A percentile compares a stretch with the other conserved stretches of the same genome.
Evolutionary conservation across 2,888 invertebrate genomes (phyloP).

Genomic region (Hipparchia sbordonii): DNA sequence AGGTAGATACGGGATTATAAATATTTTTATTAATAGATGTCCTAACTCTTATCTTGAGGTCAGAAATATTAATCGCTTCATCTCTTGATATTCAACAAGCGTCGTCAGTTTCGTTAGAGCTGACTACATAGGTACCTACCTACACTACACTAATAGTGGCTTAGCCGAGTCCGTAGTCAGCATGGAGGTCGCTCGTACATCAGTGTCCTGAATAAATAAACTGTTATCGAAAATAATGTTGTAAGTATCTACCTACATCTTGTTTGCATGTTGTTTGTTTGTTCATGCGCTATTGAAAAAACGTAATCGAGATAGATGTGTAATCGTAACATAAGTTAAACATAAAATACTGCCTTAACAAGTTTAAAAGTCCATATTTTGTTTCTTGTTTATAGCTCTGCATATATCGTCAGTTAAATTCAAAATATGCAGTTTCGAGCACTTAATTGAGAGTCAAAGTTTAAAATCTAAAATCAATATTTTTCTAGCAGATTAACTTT

Average conservation of each 20-base stretch:
- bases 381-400: too few species aligned
- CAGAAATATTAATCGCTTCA: constrained; percentile 43
- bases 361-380: background rate
- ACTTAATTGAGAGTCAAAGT: too few species aligned
- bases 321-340: background rate
- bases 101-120: constrained; percentile 49
- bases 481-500: too few species aligned
- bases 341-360: background rate
- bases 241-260: constrained; percentile 13
- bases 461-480: too few species aligned
- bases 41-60: constrained; percentile 21
- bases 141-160: constrained; percentile 25
- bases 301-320: background rate
- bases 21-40: constrained; percentile 15
- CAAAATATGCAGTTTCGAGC: too few species aligned
- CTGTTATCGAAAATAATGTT: constrained; percentile 37
- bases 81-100: constrained; percentile 51
- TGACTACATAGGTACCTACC: constrained; percentile 40
- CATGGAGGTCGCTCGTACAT: constrained; percentile 53
- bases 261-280: constrained; percentile 21
- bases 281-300: background rate
- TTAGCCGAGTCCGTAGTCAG: constrained; percentile 43
- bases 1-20: background rate
- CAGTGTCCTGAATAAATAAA: constrained; percentile 60
- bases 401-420: too few species aligned